A percentile compares a stretch with the other conserved stretches of the same genome.
Conservation (phyloP, 2,797 vertebrate species). For the Knipowitschia caucasica region DNA sequence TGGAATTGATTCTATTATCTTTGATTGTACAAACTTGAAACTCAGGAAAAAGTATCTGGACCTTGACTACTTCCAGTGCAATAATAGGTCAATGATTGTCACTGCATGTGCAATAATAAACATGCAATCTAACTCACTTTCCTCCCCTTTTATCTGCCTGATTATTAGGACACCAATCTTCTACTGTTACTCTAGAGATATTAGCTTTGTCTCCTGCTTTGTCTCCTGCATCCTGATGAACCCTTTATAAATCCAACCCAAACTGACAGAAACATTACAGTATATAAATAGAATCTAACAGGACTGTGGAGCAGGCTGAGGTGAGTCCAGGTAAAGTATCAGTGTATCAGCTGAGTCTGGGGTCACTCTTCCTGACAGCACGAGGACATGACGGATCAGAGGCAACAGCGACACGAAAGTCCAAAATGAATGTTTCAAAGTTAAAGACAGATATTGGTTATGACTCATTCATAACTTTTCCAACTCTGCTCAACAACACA, state of each 20-base stretch:
- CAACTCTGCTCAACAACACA: not conserved
- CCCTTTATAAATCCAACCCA: not conserved
- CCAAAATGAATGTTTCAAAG: not conserved
- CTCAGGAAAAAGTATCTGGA: too few relatives aligned
- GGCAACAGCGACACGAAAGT: not conserved
- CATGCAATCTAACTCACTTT: too few relatives aligned
- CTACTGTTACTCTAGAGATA: too few relatives aligned
- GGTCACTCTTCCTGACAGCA: conserved; percentile 21
- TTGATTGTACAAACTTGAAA: too few relatives aligned
- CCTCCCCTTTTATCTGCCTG: too few relatives aligned
- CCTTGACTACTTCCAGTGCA: too few relatives aligned
- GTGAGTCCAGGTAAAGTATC: conserved; percentile 5
- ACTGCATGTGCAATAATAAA: too few relatives aligned
- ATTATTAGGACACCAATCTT: too few relatives aligned
- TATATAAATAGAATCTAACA: not conserved
- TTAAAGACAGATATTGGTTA: not conserved
- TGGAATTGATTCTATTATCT: too few relatives aligned
- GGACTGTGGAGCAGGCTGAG: not conserved
- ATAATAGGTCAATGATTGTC: too few relatives aligned
- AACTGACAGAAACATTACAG: not conserved
- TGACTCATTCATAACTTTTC: conserved; percentile 3
- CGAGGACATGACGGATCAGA: conserved; percentile 17
- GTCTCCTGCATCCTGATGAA: not conserved
- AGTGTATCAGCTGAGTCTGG: conserved; percentile 6
- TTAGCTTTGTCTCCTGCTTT: too few relatives aligned